phyloP scores from a whole-genome alignment of 2,797 vertebrate genomes.

The Masticophis lateralis region DNA sequence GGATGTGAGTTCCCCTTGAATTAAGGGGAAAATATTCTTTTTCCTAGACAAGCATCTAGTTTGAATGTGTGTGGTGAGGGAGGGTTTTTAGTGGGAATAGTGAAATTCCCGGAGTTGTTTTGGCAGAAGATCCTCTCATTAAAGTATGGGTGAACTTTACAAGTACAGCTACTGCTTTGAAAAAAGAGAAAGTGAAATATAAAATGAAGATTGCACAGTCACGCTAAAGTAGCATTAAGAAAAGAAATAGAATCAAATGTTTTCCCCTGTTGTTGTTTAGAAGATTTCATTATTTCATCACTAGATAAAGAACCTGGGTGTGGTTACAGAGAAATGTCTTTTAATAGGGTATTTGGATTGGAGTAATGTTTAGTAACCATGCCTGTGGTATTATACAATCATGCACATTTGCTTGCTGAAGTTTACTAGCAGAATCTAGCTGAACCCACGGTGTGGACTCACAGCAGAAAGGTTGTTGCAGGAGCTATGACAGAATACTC shows the following conservation, averaged over 20 bases:
- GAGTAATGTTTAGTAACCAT: constrained; percentile 38
- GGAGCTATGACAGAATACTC: constrained; percentile 15
- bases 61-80: not conserved
- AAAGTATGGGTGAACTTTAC: not conserved
- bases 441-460: constrained; percentile 25
- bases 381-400: constrained; percentile 31
- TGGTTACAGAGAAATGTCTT: not conserved
- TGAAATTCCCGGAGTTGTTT: not conserved
- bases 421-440: constrained; percentile 50
- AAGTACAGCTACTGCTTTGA: not conserved
- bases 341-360: constrained; percentile 45
- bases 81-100: not conserved
- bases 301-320: constrained; percentile 15
- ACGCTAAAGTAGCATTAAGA: not conserved
- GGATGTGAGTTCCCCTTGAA: not conserved
- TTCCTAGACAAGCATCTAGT: not conserved
- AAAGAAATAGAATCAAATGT: not conserved
- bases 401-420: not conserved
- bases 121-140: not conserved
- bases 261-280: not conserved
- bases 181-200: not conserved
- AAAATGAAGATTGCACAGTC: not conserved
- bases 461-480: constrained; percentile 26
- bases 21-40: not conserved
- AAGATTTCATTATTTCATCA: constrained; percentile 47